Evolutionary conservation across 2,888 invertebrate species (phyloP).

Genomic region (Gerosis bhagava): DNA sequence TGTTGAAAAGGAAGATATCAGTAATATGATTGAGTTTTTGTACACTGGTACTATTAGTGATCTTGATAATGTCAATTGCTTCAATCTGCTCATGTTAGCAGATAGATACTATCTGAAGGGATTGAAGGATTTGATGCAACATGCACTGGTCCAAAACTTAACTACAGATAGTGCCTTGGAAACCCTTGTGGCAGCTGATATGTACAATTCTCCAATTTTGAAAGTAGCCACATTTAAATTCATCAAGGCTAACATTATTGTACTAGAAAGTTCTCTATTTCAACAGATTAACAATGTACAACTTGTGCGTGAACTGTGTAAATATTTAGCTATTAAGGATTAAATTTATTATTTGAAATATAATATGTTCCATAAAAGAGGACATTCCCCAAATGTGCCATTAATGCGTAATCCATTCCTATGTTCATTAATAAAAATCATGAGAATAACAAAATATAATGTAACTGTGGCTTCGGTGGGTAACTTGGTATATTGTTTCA

Average conservation of each 20-base stretch:
- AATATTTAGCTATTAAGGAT: slow-evolving; percentile 40
- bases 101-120: slow-evolving; percentile 64
- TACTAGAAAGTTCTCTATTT: slow-evolving; percentile 50
- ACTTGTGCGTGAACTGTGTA: slow-evolving; percentile 57
- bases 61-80: slow-evolving; percentile 52
- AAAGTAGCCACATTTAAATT: slow-evolving; percentile 58
- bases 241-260: slow-evolving; percentile 55
- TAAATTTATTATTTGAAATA: slow-evolving; percentile 1
- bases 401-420: too few species aligned
- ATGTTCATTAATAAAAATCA: too few species aligned
- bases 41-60: slow-evolving; percentile 64
- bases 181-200: slow-evolving; percentile 57
- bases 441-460: too few species aligned
- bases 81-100: slow-evolving; percentile 58
- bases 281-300: slow-evolving; percentile 56
- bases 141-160: slow-evolving; percentile 53
- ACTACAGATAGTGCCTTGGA: slow-evolving; percentile 59
- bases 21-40: slow-evolving; percentile 59
- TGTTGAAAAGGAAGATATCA: slow-evolving; percentile 58
- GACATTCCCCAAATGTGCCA: too few species aligned
- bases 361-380: too few species aligned
- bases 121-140: slow-evolving; percentile 53
- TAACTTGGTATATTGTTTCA: too few species aligned
- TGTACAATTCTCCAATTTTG: slow-evolving; percentile 56
- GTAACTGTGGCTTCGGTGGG: too few species aligned